phyloP scores from a whole-genome alignment of 2,888 invertebrate species.

The Alitta virens region DNA sequence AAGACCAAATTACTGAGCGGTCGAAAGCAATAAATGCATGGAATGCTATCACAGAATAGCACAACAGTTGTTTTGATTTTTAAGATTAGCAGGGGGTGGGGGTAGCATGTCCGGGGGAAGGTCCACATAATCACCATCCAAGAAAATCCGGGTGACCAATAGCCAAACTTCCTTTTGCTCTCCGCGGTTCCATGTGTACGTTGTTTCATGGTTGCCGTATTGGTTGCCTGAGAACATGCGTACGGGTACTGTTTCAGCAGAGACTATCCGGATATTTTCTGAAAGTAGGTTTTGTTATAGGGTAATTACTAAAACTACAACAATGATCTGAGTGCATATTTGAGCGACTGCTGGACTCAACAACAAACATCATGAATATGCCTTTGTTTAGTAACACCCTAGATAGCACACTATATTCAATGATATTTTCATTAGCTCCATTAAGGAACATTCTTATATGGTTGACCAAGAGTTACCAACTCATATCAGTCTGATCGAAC shows the following conservation, averaged over 20 bases:
- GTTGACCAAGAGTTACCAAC: no score
- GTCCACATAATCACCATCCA: conserved; percentile 25
- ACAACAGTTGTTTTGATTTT: conserved; percentile 10
- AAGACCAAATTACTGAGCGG: no score
- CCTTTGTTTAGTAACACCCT: no score
- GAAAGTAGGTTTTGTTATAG: not conserved
- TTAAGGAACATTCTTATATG: no score
- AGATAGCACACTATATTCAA: no score
- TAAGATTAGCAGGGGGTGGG: conserved; percentile 11
- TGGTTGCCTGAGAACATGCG: conserved; percentile 34
- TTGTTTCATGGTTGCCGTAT: conserved; percentile 34
- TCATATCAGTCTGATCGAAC: no score
- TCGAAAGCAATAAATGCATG: no score
- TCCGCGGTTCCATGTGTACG: conserved; percentile 35
- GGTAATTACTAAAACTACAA: no score
- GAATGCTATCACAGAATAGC: conserved; percentile 2
- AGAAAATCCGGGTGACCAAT: conserved; percentile 29
- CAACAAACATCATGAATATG: no score
- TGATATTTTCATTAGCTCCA: no score
- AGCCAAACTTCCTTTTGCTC: conserved; percentile 36
- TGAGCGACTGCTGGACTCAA: no score
- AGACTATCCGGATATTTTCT: conserved; percentile 26
- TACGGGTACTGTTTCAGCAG: conserved; percentile 32
- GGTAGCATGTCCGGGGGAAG: conserved; percentile 27
- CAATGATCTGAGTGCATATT: no score